These are phyloP conservation scores for Lasioglossum oenotherae DNA, from an alignment of 2,888 invertebrate genomes.

Conservation along the genomic window DNA sequence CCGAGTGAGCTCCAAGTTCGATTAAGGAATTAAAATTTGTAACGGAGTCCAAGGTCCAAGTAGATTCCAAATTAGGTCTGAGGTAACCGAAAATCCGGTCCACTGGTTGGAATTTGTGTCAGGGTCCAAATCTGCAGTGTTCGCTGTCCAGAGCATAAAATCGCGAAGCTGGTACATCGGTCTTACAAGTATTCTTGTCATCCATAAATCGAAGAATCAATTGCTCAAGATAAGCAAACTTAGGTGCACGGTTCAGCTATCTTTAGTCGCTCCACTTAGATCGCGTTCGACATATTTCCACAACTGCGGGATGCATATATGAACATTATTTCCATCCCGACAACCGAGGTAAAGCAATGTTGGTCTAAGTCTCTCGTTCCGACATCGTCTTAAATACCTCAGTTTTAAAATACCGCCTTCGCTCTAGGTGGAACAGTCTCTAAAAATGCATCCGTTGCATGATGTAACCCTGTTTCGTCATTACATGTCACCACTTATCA, in stretches of 20 bases:
- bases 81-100: neutral
- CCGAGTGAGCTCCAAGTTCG: neutral
- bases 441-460: neutral
- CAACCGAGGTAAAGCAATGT: neutral
- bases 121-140: neutral
- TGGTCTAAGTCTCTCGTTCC: neutral
- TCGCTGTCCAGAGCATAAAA: neutral
- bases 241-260: neutral
- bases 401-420: neutral
- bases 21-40: accelerated
- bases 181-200: neutral
- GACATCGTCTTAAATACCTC: neutral
- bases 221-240: neutral
- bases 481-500: neutral
- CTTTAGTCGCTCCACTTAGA: neutral
- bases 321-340: neutral
- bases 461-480: neutral
- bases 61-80: neutral
- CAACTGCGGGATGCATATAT: neutral
- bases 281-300: neutral
- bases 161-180: neutral
- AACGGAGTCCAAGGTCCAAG: neutral
- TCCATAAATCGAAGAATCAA: neutral
- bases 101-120: neutral
- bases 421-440: neutral